These are phyloP conservation scores for Apamea monoglypha DNA, from an alignment of 2,888 invertebrate species.

Conservation along the genomic window DNA sequence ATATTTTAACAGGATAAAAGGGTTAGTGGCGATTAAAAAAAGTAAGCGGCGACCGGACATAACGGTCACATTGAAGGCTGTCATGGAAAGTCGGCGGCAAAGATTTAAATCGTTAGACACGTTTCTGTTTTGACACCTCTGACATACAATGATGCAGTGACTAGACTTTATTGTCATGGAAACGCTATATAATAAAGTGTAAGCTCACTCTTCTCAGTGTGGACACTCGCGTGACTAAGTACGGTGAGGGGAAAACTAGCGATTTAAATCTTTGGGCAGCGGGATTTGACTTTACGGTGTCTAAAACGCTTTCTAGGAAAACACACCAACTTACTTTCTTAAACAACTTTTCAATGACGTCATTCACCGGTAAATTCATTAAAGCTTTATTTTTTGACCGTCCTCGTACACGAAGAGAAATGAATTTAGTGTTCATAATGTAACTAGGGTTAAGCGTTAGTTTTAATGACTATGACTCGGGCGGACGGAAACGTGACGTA, in stretches of 20 bases:
- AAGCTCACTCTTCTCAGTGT: background rate
- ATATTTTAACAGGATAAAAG: constrained; percentile 52
- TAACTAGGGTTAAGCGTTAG: background rate
- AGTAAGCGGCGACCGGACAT: background rate
- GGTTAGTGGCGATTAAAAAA: constrained; percentile 46
- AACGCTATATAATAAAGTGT: background rate
- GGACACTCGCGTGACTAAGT: too few species aligned
- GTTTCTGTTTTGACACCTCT: background rate
- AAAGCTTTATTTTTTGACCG: too few species aligned
- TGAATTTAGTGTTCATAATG: background rate
- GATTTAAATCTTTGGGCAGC: background rate
- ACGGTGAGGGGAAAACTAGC: background rate
- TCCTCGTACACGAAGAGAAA: background rate
- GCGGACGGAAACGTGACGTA: background rate
- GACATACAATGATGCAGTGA: background rate
- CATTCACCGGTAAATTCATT: too few species aligned
- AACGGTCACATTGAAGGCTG: background rate
- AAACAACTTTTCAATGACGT: too few species aligned
- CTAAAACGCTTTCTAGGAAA: too few species aligned
- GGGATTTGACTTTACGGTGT: background rate
- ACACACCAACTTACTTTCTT: too few species aligned
- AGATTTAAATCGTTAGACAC: background rate
- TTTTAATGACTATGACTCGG: background rate
- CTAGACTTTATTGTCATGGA: background rate
- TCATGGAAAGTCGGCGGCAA: background rate